Base-by-base conservation (phyloP, 2,797 vertebrate genomes). In the Champsocephalus esox region DNA sequence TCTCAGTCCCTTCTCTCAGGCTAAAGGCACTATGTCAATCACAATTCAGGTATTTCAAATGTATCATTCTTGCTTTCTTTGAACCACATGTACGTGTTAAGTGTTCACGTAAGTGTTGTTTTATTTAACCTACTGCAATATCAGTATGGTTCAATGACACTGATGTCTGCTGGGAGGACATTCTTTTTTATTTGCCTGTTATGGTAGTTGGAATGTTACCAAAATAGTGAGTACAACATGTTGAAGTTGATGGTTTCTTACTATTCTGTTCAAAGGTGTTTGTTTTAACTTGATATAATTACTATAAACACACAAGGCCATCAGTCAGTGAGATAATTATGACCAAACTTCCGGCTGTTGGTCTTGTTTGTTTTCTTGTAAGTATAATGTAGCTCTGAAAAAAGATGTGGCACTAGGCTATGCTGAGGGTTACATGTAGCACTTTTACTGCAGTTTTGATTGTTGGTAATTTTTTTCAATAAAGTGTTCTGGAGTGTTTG, bases 181-280 rank as follows among this genome's bases (percentile, higher is more conserved):
- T 70, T 67, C 71, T 21, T 10, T 64, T 78, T 19, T 82, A 44
- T 12, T 83, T 79, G 79, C 86, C 80, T 82, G 70, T 87, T 65
- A 59, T 54, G 71, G 71, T 91, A 86, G 79, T 72, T 87, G 74
- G 89, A 88, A 79, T 86, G 85, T 89, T 86, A 84, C 60, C 61
- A 74, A 77, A 75, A 49, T 86, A 85, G 61, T 75, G 62, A 79
- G 49, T 79, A 7, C 70, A 60, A 60, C 32, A 56, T 77, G 75
- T 77, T 78, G 32, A 80, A 34, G 55, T 85, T 46, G 54, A 61
- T 61, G 61, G 52, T 51, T 73, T 90, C 62, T 78, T 44, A 72
- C 19, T 68, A 56, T 80, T 85, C 81, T 84, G 75, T 88, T 88
- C 63, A 72, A 79, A 70, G 70, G 75, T 86, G 75, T 63, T 87